Percentiles rank a stretch among this genome's conserved stretches.
Conservation (phyloP, 35 echinoderm and acorn worm genomes). For the Hemicentrotus pulcherrimus region DNA sequence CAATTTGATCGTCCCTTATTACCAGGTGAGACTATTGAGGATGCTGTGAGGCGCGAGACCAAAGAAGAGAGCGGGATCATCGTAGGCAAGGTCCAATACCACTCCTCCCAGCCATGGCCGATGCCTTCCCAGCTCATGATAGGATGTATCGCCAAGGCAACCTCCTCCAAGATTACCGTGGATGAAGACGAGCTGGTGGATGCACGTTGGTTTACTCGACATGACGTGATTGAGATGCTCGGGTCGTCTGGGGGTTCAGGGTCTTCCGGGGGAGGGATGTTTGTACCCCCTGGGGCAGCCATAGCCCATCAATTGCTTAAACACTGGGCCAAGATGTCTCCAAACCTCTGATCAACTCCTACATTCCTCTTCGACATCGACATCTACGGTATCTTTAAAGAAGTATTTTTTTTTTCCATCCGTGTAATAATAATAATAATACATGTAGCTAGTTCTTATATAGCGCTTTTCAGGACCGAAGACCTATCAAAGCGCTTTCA, state of each 20-base stretch:
- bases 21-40: slow-evolving; percentile 91
- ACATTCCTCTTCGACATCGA: background rate
- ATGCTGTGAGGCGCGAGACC: slow-evolving; percentile 93
- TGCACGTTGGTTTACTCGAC: slow-evolving; percentile 67
- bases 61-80: slow-evolving; percentile 88
- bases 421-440: no score
- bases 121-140: slow-evolving; percentile 92
- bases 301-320: slow-evolving; percentile 93
- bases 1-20: background rate
- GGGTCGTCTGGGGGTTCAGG: background rate
- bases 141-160: slow-evolving; percentile 80
- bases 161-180: slow-evolving; percentile 72
- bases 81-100: slow-evolving; percentile 82
- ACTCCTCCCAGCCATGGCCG: slow-evolving; percentile 93
- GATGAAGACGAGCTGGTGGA: slow-evolving; percentile 75
- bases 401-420: no score
- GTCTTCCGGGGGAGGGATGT: slow-evolving; percentile 16
- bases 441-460: no score
- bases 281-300: slow-evolving; percentile 70
- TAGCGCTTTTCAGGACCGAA: no score
- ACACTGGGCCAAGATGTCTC: slow-evolving; percentile 75
- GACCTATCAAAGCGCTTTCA: no score
- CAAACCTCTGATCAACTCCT: slow-evolving; percentile 20
- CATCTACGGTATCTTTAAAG: background rate
- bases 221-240: slow-evolving; percentile 44